A percentile compares a stretch with the other conserved stretches of the same genome.
phyloP scores from a whole-genome alignment of 2,888 invertebrate genomes.

The Buathra laborator region DNA sequence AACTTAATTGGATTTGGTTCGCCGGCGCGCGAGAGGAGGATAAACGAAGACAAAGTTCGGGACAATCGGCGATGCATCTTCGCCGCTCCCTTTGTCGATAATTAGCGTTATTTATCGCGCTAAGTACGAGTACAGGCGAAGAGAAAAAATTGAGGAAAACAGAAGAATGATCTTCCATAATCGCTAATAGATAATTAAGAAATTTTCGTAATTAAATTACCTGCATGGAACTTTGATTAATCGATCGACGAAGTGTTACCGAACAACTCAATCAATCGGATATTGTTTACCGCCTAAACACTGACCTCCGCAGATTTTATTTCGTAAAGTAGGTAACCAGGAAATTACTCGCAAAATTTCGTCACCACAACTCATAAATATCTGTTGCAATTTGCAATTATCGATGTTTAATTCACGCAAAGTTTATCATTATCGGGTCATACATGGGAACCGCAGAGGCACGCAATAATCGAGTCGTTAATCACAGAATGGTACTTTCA shows the following conservation, averaged over 20 bases:
- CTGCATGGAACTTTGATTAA: not conserved
- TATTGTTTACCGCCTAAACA: not conserved
- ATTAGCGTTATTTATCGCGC: not conserved
- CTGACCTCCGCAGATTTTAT: not conserved
- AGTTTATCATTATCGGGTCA: conserved; percentile 9
- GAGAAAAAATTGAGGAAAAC: not conserved
- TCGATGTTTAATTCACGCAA: not conserved
- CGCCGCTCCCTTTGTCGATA: conserved; percentile 11
- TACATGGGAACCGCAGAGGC: not conserved
- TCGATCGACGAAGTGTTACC: not conserved
- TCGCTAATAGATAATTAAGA: not conserved
- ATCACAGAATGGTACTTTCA: conserved; percentile 17
- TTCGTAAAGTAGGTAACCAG: not conserved
- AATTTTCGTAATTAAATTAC: not conserved
- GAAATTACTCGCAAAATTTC: conserved; percentile 20
- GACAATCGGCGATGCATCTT: conserved; percentile 13
- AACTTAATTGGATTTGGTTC: conserved; percentile 17
- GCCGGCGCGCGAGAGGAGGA: not conserved
- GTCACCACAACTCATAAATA: conserved; percentile 20
- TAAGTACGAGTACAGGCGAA: not conserved
- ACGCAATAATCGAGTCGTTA: not conserved
- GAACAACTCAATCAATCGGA: not conserved
- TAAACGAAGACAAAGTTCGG: conserved; percentile 6
- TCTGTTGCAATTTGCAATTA: conserved; percentile 9
- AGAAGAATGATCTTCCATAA: not conserved